Conservation (phyloP, 2,797 vertebrate species). For the Bufotes viridis region DNA sequence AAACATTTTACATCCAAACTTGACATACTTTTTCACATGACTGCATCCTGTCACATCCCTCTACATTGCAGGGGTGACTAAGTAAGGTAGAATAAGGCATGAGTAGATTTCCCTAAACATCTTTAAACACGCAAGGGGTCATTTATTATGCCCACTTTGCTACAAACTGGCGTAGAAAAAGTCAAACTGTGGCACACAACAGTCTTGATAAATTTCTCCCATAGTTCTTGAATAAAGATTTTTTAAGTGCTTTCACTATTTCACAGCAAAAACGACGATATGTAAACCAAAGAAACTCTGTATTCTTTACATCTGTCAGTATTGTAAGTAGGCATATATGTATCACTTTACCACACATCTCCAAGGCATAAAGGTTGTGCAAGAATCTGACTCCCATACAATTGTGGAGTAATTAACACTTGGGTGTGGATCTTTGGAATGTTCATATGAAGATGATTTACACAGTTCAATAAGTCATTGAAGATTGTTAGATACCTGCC, state of each 20-base stretch:
- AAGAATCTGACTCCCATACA: not conserved
- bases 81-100: too few relatives aligned
- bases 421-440: constrained; percentile 15
- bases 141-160: too few relatives aligned
- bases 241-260: not conserved
- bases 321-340: not conserved
- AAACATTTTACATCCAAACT: too few relatives aligned
- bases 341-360: not conserved
- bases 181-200: too few relatives aligned
- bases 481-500: not conserved
- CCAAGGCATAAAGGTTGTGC: not conserved
- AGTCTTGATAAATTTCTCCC: too few relatives aligned
- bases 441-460: not conserved
- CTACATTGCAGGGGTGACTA: too few relatives aligned
- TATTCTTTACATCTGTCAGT: not conserved
- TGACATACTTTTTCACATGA: too few relatives aligned
- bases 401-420: not conserved
- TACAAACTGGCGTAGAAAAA: too few relatives aligned
- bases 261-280: not conserved
- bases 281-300: not conserved
- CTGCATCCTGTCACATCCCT: too few relatives aligned
- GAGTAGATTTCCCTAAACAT: too few relatives aligned
- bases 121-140: too few relatives aligned
- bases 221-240: too few relatives aligned
- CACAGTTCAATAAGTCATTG: not conserved